phyloP scores from a whole-genome alignment of 1,140 invertebrate genomes.

The Drosophila nasuta region DNA sequence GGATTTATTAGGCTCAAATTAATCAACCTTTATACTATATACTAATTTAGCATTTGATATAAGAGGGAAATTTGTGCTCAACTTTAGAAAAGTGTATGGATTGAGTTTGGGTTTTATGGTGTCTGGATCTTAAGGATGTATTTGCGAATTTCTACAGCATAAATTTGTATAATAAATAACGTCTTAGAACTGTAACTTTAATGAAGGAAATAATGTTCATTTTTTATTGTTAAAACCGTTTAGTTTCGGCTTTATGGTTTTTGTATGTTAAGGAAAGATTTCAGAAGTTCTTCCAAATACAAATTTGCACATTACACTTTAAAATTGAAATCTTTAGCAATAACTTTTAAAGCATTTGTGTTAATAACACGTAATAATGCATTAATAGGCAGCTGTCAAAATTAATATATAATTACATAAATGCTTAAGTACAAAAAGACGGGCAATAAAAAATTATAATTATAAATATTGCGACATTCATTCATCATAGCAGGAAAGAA shows the following conservation, averaged over 20 bases:
- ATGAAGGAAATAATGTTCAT: no score
- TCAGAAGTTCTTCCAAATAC: no score
- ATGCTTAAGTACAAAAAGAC: no score
- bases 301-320: not conserved
- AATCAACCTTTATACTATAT: not conserved
- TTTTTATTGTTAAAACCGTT: no score
- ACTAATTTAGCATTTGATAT: not conserved
- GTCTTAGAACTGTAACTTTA: no score
- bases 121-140: no score
- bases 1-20: not conserved
- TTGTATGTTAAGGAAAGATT: no score
- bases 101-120: not conserved
- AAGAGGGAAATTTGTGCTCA: not conserved
- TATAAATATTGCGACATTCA: not conserved
- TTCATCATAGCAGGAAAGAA: not conserved
- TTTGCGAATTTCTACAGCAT: no score
- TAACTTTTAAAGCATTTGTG: not conserved
- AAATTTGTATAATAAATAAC: no score
- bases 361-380: not conserved
- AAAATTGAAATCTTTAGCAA: not conserved
- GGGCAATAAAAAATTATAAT: not conserved
- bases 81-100: not conserved
- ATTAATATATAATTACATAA: no score
- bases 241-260: no score
- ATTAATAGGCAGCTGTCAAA: no score